These are phyloP conservation scores for Conus betulinus DNA, from an alignment of 1,140 invertebrate species.

Conservation along the genomic window DNA sequence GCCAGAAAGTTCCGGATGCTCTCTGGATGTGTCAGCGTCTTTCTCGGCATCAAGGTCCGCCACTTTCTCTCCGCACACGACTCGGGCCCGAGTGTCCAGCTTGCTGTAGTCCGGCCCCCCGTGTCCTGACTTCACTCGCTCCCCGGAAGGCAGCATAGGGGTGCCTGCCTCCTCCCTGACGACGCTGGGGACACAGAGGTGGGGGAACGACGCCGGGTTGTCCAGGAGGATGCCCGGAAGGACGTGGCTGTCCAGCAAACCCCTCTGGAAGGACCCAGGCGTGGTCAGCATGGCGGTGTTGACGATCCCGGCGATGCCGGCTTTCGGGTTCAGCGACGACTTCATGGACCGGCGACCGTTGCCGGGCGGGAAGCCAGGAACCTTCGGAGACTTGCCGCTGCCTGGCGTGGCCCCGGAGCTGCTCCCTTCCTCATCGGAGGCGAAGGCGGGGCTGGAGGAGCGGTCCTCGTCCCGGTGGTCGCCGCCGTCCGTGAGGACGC, in stretches of 20 bases:
- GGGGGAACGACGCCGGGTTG: background rate
- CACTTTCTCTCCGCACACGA: background rate
- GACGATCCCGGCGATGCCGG: constrained; percentile 53
- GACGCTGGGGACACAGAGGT: background rate
- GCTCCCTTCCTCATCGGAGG: constrained; percentile 88
- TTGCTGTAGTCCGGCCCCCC: constrained; percentile 23
- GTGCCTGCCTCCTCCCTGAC: background rate
- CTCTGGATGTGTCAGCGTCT: background rate
- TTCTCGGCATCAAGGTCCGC: background rate
- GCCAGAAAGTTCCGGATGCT: too few relatives aligned
- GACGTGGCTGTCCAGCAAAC: background rate
- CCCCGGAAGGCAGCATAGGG: constrained; percentile 26
- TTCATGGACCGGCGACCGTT: background rate
- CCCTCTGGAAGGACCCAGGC: background rate
- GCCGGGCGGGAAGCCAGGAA: background rate
- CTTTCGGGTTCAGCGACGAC: background rate
- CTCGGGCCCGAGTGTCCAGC: background rate
- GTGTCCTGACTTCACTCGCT: background rate
- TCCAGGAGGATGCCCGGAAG: background rate
- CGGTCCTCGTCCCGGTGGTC: constrained; percentile 83
- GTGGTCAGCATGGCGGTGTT: constrained; percentile 66
- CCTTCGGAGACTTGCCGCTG: constrained; percentile 41
- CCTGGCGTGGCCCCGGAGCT: constrained; percentile 68
- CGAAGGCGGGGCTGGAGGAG: constrained; percentile 95
- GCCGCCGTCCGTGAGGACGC: constrained; percentile 54